Base-by-base conservation (phyloP, 2,113 vertebrate genomes). In the Hippopotamus amphibius region DNA sequence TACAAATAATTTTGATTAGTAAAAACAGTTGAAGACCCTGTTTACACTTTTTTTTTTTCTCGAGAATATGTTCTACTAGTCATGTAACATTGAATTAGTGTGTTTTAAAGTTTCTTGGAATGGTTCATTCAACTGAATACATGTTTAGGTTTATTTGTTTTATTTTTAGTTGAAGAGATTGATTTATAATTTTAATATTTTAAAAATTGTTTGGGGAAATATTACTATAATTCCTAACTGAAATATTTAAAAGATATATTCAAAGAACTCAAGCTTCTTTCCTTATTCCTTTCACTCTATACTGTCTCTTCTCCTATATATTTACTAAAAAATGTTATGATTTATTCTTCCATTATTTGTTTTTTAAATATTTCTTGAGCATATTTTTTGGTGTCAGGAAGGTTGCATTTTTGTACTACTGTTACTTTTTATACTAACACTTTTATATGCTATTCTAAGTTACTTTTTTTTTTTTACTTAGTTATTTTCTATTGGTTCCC, bases 341-440 rank as follows among this genome's bases (percentile, higher is more conserved):
- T 21, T 83, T 87, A 28, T 88, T 69, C 2, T 93, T 87, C 11
- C 26, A 55, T 71, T 89, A 46, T 63, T 88, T 84, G 21, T 71
- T 48, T 92, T 91, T 90, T 7, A 77, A n/a, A 57, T 94, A 12
- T 76, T 83, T 84, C 53, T 55, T 81, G 8, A 65, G 4, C 74
- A 77, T 83, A 37, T 48, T 48, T 85, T 48, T 57, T 66, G 24
- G 14, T 41, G 4, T 85, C 8, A 81, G 16, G 11, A 93, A 81
- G 2, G 30, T 43, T 91, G 8, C 5, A 86, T 28, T 69, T 86
- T 68, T 55, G 0, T 89, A 37, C 30, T 48, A 86, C 63, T 87
- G 59, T 87, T 94, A 86, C 79, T 15, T 90, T 94, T 96, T 93
- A 57, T 30, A 50, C 9, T 82, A 68, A 92, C 84, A 72, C 2